These are phyloP conservation scores for Gisinianus flammeolus DNA, from an alignment of 2,888 invertebrate species.

Conservation along the genomic window DNA sequence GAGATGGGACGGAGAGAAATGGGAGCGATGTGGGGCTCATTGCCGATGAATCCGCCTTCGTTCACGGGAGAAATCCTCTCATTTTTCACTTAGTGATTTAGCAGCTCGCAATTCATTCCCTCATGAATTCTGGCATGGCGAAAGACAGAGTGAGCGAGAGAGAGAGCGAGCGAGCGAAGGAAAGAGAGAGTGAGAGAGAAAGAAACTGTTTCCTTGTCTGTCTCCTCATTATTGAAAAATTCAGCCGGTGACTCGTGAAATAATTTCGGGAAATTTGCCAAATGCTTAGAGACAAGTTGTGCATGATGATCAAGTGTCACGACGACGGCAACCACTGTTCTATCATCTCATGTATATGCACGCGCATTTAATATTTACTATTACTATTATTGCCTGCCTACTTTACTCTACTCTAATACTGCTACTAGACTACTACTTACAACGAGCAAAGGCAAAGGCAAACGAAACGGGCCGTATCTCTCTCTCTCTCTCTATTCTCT, in stretches of 20 bases:
- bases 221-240: constrained; percentile 31
- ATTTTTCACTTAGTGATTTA: constrained; percentile 32
- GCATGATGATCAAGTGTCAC: background rate
- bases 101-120: constrained; percentile 22
- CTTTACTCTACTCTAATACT: no score
- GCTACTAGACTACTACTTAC: no score
- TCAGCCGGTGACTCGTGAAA: constrained; percentile 27
- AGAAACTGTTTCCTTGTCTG: background rate
- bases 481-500: constrained; percentile 1
- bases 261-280: constrained; percentile 29
- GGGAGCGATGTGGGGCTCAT: constrained; percentile 22
- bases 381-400: no score
- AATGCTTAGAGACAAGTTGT: constrained; percentile 25
- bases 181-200: background rate
- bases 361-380: no score
- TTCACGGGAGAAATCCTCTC: constrained; percentile 25
- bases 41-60: constrained; percentile 20
- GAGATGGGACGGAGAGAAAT: constrained; percentile 6
- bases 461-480: no score
- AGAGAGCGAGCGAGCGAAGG: background rate
- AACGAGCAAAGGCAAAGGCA: no score
- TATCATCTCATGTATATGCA: no score
- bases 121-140: constrained; percentile 14
- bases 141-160: background rate
- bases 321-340: background rate